Evolutionary conservation across 2,113 vertebrate species (phyloP).

Genomic region (Corapipo altera): DNA sequence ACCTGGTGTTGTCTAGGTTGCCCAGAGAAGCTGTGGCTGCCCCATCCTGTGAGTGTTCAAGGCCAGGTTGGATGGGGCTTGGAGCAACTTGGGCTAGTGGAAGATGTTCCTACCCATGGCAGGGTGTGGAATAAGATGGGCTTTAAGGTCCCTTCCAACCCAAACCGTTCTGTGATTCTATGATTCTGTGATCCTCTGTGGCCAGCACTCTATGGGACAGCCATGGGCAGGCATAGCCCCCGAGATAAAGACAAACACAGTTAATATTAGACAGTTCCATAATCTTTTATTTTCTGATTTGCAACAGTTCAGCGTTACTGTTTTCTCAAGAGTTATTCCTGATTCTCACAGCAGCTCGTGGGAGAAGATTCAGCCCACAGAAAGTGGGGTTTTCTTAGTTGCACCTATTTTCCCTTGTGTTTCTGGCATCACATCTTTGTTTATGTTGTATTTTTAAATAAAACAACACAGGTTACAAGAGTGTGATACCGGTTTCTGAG

Average conservation of each 20-base stretch:
- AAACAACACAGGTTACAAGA: not conserved
- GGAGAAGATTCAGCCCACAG: constrained; percentile 38
- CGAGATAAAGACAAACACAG: not conserved
- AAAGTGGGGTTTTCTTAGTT: constrained; percentile 21
- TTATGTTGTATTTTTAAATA: constrained; percentile 2
- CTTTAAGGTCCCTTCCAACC: not conserved
- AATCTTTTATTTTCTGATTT: not conserved
- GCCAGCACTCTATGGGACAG: not conserved
- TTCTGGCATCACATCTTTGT: constrained; percentile 51
- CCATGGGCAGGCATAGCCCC: not conserved
- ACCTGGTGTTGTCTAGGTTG: not conserved
- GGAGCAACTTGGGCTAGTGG: not conserved
- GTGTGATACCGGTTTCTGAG: not conserved
- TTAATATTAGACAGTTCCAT: not conserved
- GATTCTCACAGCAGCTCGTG: not conserved
- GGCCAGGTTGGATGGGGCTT: rapidly evolving
- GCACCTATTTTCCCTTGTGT: not conserved
- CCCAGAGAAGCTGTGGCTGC: not conserved
- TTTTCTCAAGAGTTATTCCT: not conserved
- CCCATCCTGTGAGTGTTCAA: not conserved
- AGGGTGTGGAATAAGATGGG: not conserved
- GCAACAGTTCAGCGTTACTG: not conserved
- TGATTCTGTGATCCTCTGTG: not conserved
- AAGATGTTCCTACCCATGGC: not conserved
- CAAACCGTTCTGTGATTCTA: not conserved